Evolutionary conservation across 2,888 invertebrate species (phyloP).

Genomic region (Pristionchus arcanus): DNA sequence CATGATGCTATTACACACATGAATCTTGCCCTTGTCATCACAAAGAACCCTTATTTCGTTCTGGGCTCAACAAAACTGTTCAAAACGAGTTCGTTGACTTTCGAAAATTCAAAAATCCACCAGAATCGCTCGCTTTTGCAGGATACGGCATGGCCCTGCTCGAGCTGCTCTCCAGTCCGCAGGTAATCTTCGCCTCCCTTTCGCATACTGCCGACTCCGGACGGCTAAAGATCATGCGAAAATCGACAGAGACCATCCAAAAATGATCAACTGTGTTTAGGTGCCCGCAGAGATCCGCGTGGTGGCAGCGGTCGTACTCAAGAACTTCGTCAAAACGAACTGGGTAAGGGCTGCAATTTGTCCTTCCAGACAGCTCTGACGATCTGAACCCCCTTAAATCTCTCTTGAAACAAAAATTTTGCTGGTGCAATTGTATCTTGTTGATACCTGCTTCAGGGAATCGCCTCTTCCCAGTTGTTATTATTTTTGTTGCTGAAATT

Average conservation of each 20-base stretch:
- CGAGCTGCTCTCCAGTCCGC: constrained; percentile 60
- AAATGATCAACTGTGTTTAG: constrained; percentile 79
- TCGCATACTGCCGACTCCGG: not conserved
- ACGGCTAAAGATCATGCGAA: not conserved
- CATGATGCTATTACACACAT: no score
- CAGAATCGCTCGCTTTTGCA: constrained; percentile 25
- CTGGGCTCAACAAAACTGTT: not conserved
- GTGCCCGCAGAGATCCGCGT: constrained; percentile 91
- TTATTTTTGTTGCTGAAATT: no score
- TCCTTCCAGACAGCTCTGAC: not conserved
- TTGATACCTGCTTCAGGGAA: no score
- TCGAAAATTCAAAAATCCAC: not conserved
- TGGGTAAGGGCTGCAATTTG: constrained; percentile 83
- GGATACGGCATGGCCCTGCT: constrained; percentile 58
- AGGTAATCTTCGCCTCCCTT: not conserved
- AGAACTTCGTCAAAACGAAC: constrained; percentile 96
- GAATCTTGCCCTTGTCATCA: no score
- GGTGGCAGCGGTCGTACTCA: constrained; percentile 94
- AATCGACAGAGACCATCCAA: constrained; percentile 61
- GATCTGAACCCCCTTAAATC: not conserved
- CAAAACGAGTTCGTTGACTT: not conserved
- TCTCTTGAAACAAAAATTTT: not conserved
- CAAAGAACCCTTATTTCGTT: no score
- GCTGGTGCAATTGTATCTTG: not conserved
- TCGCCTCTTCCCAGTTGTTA: no score